Evolutionary conservation across 1,140 invertebrate genomes (phyloP).

Genomic region (Papilio machaon): DNA sequence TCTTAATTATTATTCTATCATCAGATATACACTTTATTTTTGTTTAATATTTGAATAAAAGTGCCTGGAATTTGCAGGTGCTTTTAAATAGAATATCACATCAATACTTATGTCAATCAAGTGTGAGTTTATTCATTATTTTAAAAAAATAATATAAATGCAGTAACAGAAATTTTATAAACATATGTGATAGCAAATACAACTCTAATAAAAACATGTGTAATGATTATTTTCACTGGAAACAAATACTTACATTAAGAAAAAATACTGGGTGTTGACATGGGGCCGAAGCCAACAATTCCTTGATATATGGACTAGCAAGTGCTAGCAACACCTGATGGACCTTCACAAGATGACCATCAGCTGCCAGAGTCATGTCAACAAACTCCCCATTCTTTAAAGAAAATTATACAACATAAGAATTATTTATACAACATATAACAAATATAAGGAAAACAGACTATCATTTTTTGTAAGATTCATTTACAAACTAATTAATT

Average conservation of each 20-base stretch:
- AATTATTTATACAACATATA: neutral
- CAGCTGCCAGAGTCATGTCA: constrained; percentile 90
- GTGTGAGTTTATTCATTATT: too few species aligned
- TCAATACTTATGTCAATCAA: too few species aligned
- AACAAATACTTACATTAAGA: constrained; percentile 69
- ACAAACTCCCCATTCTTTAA: constrained; percentile 88
- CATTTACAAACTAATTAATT: neutral
- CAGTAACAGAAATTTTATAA: too few species aligned
- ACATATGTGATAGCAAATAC: too few species aligned
- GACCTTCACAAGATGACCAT: constrained; percentile 88
- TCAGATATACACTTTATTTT: too few species aligned
- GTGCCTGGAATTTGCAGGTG: neutral
- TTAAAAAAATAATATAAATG: too few species aligned
- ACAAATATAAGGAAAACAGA: constrained; percentile 1
- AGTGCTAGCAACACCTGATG: constrained; percentile 90
- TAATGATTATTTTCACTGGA: neutral
- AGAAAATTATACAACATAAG: constrained; percentile 25
- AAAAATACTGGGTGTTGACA: constrained; percentile 92
- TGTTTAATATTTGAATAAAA: too few species aligned
- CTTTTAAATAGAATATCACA: too few species aligned
- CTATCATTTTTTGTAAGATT: neutral
- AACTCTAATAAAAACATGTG: too few species aligned
- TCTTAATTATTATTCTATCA: too few species aligned
- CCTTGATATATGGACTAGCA: constrained; percentile 89
- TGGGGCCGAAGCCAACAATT: constrained; percentile 88